Evolutionary conservation across 1,140 invertebrate species (phyloP).

Genomic region (Heliconius hermathena): DNA sequence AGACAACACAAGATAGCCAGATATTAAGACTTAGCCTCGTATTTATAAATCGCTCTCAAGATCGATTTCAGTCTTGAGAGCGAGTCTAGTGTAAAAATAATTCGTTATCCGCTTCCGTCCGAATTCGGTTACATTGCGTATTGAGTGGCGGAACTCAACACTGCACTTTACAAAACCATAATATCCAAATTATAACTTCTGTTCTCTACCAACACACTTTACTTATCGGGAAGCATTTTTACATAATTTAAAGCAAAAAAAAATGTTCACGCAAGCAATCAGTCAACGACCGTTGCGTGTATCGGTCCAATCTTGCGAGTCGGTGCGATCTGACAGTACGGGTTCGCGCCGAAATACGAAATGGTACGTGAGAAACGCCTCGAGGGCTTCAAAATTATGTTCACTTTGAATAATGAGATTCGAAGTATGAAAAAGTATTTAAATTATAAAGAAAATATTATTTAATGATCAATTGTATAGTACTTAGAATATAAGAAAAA

Average conservation of each 20-base stretch:
- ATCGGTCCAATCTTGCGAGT: slow-evolving; percentile 32
- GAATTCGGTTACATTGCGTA: too few relatives aligned
- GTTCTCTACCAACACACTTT: background rate
- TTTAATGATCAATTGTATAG: background rate
- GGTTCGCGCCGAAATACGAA: slow-evolving; percentile 62
- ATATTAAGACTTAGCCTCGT: too few relatives aligned
- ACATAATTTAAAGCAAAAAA: slow-evolving; percentile 1
- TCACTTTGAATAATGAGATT: slow-evolving; percentile 13
- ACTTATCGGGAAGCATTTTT: slow-evolving; percentile 5
- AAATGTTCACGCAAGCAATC: slow-evolving; percentile 28
- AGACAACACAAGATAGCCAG: too few relatives aligned
- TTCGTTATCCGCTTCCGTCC: background rate
- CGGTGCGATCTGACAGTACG: slow-evolving; percentile 43
- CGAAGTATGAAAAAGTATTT: slow-evolving; percentile 6
- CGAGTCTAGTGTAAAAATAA: background rate
- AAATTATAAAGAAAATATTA: slow-evolving; percentile 1
- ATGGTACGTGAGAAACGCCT: slow-evolving; percentile 59
- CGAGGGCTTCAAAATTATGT: slow-evolving; percentile 39
- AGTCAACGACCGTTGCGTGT: slow-evolving; percentile 42
- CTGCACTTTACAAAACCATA: too few relatives aligned
- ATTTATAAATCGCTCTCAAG: too few relatives aligned
- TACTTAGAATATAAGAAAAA: background rate
- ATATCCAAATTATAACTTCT: slow-evolving; percentile 4
- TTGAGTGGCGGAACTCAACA: too few relatives aligned
- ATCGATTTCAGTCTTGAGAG: too few relatives aligned